Percentiles rank a stretch among this genome's conserved stretches.
Evolutionary conservation across 1,140 invertebrate genomes (phyloP).

Genomic region (Scaptomyza pallida): DNA sequence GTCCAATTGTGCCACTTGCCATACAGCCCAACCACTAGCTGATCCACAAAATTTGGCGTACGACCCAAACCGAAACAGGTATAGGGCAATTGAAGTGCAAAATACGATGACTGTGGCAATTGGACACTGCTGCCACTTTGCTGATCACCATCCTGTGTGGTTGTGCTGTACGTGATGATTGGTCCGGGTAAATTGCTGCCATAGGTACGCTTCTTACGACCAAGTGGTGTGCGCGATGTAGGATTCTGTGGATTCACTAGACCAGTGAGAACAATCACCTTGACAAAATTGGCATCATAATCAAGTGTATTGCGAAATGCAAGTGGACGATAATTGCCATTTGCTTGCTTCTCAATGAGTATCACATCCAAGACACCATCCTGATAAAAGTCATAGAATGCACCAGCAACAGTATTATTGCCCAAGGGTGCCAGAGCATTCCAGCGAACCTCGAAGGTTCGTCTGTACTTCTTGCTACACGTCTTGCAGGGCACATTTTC

Average conservation of each 20-base stretch:
- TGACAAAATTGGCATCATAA: conserved; percentile 97
- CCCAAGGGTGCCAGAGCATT: conserved; percentile 88
- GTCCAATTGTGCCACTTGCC: conserved; percentile 90
- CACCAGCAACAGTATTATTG: conserved; percentile 90
- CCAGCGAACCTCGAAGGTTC: conserved; percentile 92
- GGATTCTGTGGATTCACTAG: conserved; percentile 89
- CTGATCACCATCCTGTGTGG: conserved; percentile 91
- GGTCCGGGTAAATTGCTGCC: conserved; percentile 95
- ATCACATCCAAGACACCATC: conserved; percentile 92
- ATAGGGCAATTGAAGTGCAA: conserved; percentile 96
- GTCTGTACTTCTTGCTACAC: conserved; percentile 85
- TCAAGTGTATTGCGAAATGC: conserved; percentile 95
- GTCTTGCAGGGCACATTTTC: conserved; percentile 89
- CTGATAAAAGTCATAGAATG: conserved; percentile 97
- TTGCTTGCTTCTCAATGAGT: conserved; percentile 87
- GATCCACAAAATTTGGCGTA: conserved; percentile 98
- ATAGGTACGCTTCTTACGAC: conserved; percentile 91
- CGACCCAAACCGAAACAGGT: conserved; percentile 97
- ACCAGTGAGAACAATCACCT: conserved; percentile 96
- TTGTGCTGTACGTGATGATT: conserved; percentile 93
- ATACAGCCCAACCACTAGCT: conserved; percentile 92
- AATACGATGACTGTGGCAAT: conserved; percentile 95
- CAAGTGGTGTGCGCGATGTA: conserved; percentile 88
- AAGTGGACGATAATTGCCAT: conserved; percentile 84
- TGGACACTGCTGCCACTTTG: conserved; percentile 92